These are phyloP conservation scores for Nephila pilipes DNA, from an alignment of 1,140 invertebrate genomes.

Conservation along the genomic window DNA sequence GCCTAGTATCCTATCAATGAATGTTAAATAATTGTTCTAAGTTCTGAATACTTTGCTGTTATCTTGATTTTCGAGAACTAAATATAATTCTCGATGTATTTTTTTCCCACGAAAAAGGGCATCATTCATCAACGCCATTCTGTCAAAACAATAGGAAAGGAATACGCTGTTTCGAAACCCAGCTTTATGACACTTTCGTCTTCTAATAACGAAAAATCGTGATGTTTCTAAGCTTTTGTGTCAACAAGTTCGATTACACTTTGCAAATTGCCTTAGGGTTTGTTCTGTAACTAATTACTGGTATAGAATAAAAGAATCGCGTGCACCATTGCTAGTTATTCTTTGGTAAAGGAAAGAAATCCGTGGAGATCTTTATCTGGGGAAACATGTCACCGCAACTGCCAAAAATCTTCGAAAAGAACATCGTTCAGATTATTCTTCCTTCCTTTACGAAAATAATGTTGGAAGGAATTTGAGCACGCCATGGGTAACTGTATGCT, in stretches of 20 bases:
- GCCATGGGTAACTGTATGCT: neutral
- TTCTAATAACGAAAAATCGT: conserved; percentile 19
- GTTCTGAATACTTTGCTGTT: conserved; percentile 19
- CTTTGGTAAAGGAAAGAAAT: conserved; percentile 42
- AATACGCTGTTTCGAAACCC: neutral
- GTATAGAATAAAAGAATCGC: conserved; percentile 32
- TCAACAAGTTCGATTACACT: conserved; percentile 71
- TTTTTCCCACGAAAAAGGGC: neutral
- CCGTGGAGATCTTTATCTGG: conserved; percentile 44
- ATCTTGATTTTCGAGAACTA: conserved; percentile 15
- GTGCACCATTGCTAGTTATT: conserved; percentile 27
- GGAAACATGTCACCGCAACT: conserved; percentile 39
- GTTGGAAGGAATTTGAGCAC: conserved; percentile 14
- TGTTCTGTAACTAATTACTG: conserved; percentile 60
- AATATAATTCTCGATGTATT: conserved; percentile 8
- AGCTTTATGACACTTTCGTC: conserved; percentile 41
- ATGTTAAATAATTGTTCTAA: neutral
- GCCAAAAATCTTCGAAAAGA: conserved; percentile 37
- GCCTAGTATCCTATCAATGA: neutral
- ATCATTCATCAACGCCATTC: conserved; percentile 44
- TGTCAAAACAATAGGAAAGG: neutral
- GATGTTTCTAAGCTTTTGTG: conserved; percentile 27
- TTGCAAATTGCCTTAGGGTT: conserved; percentile 26
- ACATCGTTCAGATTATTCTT: conserved; percentile 31
- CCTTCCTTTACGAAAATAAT: neutral